phyloP scores from a whole-genome alignment of 2,888 invertebrate genomes.

The Prosapia bicincta region DNA sequence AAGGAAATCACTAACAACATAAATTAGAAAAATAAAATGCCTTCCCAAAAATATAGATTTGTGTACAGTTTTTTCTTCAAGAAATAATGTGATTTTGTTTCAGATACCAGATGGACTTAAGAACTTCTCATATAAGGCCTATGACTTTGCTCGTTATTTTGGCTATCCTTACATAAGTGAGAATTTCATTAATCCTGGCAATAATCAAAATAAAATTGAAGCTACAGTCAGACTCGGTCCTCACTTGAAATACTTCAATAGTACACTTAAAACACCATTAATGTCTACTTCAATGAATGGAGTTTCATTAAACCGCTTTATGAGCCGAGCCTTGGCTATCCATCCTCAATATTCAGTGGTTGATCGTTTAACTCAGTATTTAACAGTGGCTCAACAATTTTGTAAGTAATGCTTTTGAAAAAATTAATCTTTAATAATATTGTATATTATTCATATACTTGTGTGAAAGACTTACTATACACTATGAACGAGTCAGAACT shows the following conservation, averaged over 20 bases:
- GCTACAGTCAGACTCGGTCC: conserved; percentile 49
- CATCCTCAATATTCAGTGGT: conserved; percentile 50
- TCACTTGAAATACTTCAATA: conserved; percentile 49
- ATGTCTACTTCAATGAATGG: conserved; percentile 47
- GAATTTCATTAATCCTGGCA: conserved; percentile 47
- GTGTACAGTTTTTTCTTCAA: no score
- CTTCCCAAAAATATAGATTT: no score
- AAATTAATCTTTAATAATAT: no score
- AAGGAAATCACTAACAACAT: no score
- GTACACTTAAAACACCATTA: conserved; percentile 50
- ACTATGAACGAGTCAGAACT: no score
- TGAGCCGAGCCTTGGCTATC: conserved; percentile 47
- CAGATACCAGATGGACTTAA: conserved; percentile 47
- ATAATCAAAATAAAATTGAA: conserved; percentile 48
- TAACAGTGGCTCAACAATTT: conserved; percentile 29
- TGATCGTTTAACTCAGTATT: conserved; percentile 41
- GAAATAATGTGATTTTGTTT: not conserved
- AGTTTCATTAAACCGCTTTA: conserved; percentile 47
- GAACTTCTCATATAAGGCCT: conserved; percentile 50
- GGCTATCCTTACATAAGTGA: conserved; percentile 52
- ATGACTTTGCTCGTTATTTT: conserved; percentile 48
- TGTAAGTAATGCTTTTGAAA: conserved; percentile 7
- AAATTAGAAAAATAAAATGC: no score
- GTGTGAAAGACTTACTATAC: no score
- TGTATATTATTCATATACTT: no score